Conservation (phyloP, 2,797 vertebrate species). For the Chelonia mydas region DNA sequence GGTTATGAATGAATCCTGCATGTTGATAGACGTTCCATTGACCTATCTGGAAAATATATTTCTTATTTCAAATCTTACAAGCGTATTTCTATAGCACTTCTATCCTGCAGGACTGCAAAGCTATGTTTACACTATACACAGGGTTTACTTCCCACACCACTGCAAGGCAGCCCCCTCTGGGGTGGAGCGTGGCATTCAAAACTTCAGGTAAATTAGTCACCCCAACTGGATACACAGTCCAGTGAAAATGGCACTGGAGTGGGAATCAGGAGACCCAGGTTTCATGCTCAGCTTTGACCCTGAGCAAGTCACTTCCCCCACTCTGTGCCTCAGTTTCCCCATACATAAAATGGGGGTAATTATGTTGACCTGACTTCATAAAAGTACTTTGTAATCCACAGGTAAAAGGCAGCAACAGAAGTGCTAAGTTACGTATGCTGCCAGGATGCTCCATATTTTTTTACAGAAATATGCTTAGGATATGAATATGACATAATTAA, state of each 20-base stretch:
- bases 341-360: neutral
- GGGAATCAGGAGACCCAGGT: neutral
- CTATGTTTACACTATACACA: no score
- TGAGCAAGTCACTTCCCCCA: neutral
- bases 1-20: neutral
- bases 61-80: no score
- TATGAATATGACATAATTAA: no score
- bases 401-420: neutral
- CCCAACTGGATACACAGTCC: neutral
- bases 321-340: neutral
- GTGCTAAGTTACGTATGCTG: neutral
- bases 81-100: no score
- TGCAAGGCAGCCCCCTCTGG: no score
- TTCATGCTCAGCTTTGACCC: neutral
- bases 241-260: neutral
- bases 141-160: no score
- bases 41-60: no score
- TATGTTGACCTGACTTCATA: neutral
- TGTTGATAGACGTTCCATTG: neutral
- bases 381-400: neutral
- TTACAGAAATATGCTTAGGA: no score
- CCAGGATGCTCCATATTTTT: no score
- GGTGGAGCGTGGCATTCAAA: fast-evolving
- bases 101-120: no score
- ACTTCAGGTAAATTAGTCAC: neutral